Base-by-base conservation (phyloP, 2,888 invertebrate genomes). In the Diarsia brunnea region DNA sequence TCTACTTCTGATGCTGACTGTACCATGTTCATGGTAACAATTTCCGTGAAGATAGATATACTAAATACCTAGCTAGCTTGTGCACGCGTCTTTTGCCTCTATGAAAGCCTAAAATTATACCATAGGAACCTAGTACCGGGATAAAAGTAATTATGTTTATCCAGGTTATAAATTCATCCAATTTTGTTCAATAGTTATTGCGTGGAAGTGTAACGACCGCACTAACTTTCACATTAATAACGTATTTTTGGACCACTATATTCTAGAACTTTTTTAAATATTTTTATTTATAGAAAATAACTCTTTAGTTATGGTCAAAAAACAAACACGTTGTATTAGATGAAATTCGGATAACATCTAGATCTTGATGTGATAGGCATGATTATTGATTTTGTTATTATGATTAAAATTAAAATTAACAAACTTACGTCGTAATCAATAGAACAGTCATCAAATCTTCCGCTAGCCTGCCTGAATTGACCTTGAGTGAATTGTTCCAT, bases 381-480 rank as follows among this genome's bases (percentile, higher is more conserved):
- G 11, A 21, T 21, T 43, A 0, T 60, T 61, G 8, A 7, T 12
- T 24, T 64, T 49, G 12, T 10, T 16, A 16, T 21, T 47, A 19
- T 47, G 8, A 31, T 7, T 47, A 31, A 24, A 1, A 10, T 49
- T 10, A 38, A 24, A n/a, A n/a, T n/a, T n/a, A n/a, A n/a, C 2
- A 16, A 31, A n/a, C 69, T 70, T 67, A 83, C 83, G 1, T 83
- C 66, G 19, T 55, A 0, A 67, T 82, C 76, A 14, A 74, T 38
- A 53, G 0, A 19, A 4, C 4, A 7, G 47, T 82, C 82, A 21
- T 67, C 11, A 2, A 66, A 5, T 55, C 53, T 55, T 14, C 65
- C 71, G 12, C 69, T 0, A 0, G 66, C n/a, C n/a, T 83, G 82
- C 31, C 82, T 74, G 12, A 79, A 82, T 2, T 70, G 68, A 4